Base-by-base conservation (phyloP, 2,113 vertebrate genomes). In the Hirundichthys speculiger region DNA sequence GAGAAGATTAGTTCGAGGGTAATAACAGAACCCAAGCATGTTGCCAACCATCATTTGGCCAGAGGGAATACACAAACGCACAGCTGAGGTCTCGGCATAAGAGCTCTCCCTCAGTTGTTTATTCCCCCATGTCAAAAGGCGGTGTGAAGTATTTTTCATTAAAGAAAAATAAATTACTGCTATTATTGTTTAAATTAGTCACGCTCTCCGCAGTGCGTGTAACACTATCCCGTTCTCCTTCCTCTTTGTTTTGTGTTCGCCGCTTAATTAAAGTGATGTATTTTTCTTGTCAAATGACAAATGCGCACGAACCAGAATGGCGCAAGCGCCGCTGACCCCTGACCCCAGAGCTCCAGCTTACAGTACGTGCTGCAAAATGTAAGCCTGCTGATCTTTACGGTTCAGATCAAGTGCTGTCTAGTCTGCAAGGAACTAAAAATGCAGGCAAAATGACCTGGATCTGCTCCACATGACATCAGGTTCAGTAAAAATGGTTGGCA, bases 131-230 rank as follows among this genome's bases (percentile, higher is more conserved):
- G 75, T 82, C 73, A 65, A 56, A 80, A 77, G 58, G 65, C 77
- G 20, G 86, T 89, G 89, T 87, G 77, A 91, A 90, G 77, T 83
- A 86, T 89, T 90, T 91, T 82, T 91, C 79, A 88, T 88, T 85
- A 86, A 86, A 87, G 78, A 88, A 84, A 90, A 90, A 89, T 87
- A 83, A 85, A 89, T 86, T 67, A 82, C 57, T 41, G 43, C 75
- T 87, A 85, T 88, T 91, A 86, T 91, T 89, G 80, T 87, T 89
- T 75, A 61, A 76, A 88, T 89, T 77, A 73, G 73, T 90, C 83
- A 79, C n/a, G 51, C 80, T 78, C 73, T 80, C 62, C 41, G 21
- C 63, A 52, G 66, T 11, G 0, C 57, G 58, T 84, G 79, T 82
- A 91, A 89, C 53, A 43, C 54, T 69, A 91, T 74, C 79, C 61